Evolutionary conservation across 2,113 vertebrate species (phyloP).

Genomic region (Callipepla californica): DNA sequence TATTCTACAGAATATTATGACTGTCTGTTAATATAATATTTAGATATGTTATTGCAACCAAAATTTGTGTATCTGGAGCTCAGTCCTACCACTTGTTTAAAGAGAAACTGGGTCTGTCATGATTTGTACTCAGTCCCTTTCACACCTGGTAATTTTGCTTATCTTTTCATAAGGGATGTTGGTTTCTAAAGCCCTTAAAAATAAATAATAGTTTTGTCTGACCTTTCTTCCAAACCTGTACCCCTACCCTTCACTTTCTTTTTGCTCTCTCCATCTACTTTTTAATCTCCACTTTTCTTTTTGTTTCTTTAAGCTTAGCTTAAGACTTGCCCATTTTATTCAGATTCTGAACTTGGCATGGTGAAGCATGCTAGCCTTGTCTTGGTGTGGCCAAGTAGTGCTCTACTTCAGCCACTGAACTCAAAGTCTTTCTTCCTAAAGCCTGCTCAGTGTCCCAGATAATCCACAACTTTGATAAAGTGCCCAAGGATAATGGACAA

Average conservation of each 20-base stretch:
- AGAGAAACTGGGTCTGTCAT: neutral
- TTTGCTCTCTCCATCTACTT: neutral
- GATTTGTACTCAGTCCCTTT: neutral
- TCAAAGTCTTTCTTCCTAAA: conserved; percentile 43
- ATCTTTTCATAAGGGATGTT: neutral
- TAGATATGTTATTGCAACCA: neutral
- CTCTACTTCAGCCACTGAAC: neutral
- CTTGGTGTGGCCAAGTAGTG: neutral
- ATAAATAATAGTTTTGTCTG: neutral
- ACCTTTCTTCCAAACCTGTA: neutral
- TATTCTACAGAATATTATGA: neutral
- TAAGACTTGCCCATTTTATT: neutral
- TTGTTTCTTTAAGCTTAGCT: neutral
- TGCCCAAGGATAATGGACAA: neutral
- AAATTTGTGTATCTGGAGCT: neutral
- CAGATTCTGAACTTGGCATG: neutral
- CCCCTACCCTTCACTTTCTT: neutral
- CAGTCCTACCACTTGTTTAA: neutral
- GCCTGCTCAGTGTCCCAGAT: conserved; percentile 21
- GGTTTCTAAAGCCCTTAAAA: neutral
- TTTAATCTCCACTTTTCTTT: neutral
- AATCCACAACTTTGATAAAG: conserved; percentile 57
- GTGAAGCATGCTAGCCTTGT: neutral
- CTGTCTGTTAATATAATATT: neutral
- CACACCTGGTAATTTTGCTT: neutral